A percentile compares a stretch with the other conserved stretches of the same genome.
Evolutionary conservation across 2,888 invertebrate species (phyloP).

Genomic region (Rhamphomyia laevipes): DNA sequence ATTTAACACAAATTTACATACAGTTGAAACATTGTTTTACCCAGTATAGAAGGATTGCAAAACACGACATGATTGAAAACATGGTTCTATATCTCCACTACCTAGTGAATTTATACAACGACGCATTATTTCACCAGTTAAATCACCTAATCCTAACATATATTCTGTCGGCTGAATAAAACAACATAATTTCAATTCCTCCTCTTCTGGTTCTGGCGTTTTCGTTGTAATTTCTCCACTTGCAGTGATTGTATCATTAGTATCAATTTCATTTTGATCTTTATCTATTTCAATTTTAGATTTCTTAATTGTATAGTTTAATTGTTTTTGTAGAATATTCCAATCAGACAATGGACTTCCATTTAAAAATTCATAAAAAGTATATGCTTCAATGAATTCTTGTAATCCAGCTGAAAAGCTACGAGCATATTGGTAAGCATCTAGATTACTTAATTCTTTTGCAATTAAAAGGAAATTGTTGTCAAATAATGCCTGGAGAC

Average conservation of each 20-base stretch:
- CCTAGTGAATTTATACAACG: constrained; percentile 73
- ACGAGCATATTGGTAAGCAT: constrained; percentile 54
- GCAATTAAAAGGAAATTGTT: constrained; percentile 55
- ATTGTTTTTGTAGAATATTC: constrained; percentile 43
- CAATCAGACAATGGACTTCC: constrained; percentile 48
- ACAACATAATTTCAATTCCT: constrained; percentile 20
- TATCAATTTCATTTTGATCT: constrained; percentile 5
- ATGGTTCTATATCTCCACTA: constrained; percentile 58
- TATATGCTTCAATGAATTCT: constrained; percentile 78
- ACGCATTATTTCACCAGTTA: constrained; percentile 86
- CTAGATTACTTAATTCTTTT: constrained; percentile 56
- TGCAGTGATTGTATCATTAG: not conserved
- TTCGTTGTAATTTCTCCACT: not conserved
- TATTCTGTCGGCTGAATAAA: constrained; percentile 42
- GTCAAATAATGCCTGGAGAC: constrained; percentile 47
- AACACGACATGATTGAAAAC: constrained; percentile 57
- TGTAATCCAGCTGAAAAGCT: constrained; percentile 56
- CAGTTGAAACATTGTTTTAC: constrained; percentile 14
- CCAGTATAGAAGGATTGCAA: constrained; percentile 43
- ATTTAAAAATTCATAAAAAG: constrained; percentile 60
- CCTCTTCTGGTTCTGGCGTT: not conserved
- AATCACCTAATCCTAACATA: constrained; percentile 71
- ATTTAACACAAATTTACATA: constrained; percentile 30
- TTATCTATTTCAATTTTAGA: constrained; percentile 3
- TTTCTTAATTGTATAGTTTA: constrained; percentile 34